Conservation (phyloP, 2,113 vertebrate genomes). For the Ptychochromis oligacanthus region DNA sequence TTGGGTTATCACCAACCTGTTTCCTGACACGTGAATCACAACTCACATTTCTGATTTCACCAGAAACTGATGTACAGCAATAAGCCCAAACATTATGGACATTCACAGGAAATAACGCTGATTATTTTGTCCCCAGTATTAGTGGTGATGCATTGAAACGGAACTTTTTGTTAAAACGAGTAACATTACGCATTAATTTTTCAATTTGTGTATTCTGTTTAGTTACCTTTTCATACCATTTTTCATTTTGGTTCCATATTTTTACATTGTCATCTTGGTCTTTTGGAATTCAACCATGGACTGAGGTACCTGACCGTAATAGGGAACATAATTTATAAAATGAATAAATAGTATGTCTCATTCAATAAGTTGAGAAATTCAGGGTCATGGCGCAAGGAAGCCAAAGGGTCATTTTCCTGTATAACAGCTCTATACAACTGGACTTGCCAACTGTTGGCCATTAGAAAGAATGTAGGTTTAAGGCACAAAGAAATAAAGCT, state of each 20-base stretch:
- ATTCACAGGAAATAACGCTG: background rate
- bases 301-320: rapidly evolving
- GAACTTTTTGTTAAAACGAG: background rate
- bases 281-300: background rate
- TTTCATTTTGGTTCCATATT: background rate
- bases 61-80: background rate
- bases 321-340: background rate
- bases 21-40: background rate
- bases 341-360: background rate
- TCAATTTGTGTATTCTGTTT: background rate
- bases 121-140: background rate
- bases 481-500: background rate
- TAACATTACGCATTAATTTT: background rate
- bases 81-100: background rate
- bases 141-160: background rate
- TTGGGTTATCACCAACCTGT: rapidly evolving
- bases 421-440: background rate
- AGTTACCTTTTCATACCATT: background rate
- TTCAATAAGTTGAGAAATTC: background rate
- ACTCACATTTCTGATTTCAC: background rate
- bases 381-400: background rate
- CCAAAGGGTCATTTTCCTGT: background rate
- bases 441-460: background rate
- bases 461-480: background rate
- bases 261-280: background rate